Conservation (phyloP, 2,113 vertebrate species). For the Pteropus alecto region DNA sequence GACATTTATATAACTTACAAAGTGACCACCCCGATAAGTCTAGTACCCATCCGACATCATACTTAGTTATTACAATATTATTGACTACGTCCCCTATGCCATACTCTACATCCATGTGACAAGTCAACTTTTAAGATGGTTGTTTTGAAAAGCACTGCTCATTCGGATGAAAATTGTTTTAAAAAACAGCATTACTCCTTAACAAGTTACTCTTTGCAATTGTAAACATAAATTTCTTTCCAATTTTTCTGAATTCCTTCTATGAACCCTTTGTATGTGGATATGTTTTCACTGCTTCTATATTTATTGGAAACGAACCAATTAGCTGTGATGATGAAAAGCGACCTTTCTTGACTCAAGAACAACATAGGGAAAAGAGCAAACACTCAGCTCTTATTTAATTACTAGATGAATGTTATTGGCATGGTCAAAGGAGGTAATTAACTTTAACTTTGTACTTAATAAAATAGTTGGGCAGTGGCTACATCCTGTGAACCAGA, state of each 20-base stretch:
- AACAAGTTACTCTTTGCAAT: not conserved
- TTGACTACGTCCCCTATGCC: not conserved
- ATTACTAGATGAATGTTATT: not conserved
- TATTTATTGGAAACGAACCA: not conserved
- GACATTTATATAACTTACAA: not conserved
- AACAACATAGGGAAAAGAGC: not conserved
- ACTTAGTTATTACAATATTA: not conserved
- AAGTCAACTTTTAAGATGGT: not conserved
- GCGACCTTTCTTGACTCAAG: not conserved
- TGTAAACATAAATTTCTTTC: not conserved
- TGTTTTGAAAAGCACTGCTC: not conserved
- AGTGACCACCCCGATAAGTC: not conserved
- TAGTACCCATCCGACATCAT: not conserved
- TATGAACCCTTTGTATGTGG: not conserved
- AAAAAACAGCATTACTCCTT: not conserved
- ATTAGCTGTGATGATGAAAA: not conserved
- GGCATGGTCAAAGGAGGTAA: not conserved
- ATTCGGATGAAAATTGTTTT: not conserved
- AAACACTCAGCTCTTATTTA: not conserved
- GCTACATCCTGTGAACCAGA: not conserved
- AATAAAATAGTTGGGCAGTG: not conserved
- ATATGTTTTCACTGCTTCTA: not conserved
- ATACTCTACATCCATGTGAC: not conserved
- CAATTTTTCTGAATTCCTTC: not conserved
- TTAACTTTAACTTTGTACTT: constrained; percentile 16